A percentile compares a stretch with the other conserved stretches of the same genome.
These are phyloP conservation scores for Agrochola litura DNA, from an alignment of 2,888 invertebrate species.

Conservation along the genomic window DNA sequence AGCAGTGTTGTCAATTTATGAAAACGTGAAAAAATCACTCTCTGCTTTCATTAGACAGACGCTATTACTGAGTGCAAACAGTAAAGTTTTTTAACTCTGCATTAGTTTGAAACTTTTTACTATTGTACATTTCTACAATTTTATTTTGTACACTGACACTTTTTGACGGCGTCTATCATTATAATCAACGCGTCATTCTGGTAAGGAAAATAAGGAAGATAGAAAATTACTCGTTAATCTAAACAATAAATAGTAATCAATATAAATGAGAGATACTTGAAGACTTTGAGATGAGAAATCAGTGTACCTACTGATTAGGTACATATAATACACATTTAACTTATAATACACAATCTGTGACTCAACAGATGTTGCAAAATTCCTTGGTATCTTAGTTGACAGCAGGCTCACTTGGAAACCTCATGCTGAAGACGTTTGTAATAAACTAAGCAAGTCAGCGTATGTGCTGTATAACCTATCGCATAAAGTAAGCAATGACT, in stretches of 20 bases:
- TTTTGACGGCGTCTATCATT: slow-evolving; percentile 21
- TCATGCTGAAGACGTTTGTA: too few relatives aligned
- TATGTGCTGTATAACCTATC: too few relatives aligned
- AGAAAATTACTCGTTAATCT: slow-evolving; percentile 1
- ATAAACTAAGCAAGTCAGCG: too few relatives aligned
- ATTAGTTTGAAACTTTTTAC: slow-evolving; percentile 20
- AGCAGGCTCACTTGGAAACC: too few relatives aligned
- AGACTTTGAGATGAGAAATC: background rate
- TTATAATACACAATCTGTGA: too few relatives aligned
- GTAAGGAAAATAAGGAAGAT: background rate
- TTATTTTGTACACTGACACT: slow-evolving; percentile 6
- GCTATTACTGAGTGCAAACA: background rate
- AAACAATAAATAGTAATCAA: background rate
- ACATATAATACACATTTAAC: too few relatives aligned
- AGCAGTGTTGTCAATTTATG: too few relatives aligned
- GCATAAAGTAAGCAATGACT: too few relatives aligned
- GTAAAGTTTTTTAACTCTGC: background rate
- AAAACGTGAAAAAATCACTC: too few relatives aligned
- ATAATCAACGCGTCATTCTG: background rate
- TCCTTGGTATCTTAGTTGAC: too few relatives aligned
- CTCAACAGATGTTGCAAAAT: too few relatives aligned
- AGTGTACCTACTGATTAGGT: background rate
- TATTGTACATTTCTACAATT: background rate
- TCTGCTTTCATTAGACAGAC: too few relatives aligned
- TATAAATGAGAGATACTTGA: background rate